Percentiles rank a stretch among this genome's conserved stretches.
These are phyloP conservation scores for Pungitius pungitius DNA, from an alignment of 2,113 vertebrate species.

Conservation along the genomic window DNA sequence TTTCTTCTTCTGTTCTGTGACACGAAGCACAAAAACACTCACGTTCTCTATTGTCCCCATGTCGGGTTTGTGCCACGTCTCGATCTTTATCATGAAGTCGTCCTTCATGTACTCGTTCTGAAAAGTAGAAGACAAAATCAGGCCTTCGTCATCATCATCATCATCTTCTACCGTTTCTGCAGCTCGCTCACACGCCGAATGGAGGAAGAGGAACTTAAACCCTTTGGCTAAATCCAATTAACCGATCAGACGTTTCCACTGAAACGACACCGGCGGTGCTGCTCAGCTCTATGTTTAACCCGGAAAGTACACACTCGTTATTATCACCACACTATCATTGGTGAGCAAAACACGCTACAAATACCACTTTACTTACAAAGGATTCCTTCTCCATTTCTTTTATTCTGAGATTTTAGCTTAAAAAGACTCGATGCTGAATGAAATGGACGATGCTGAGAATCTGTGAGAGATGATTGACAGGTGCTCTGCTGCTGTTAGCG, in stretches of 20 bases:
- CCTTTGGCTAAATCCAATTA: constrained; percentile 68
- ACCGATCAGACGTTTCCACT: constrained; percentile 48
- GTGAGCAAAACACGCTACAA: no score
- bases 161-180: no score
- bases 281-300: constrained; percentile 43
- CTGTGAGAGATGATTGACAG: no score
- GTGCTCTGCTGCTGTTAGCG: background rate
- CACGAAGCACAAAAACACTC: constrained; percentile 70
- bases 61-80: constrained; percentile 99
- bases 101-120: constrained; percentile 99
- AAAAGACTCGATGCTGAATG: no score
- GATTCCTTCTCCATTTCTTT: no score
- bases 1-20: background rate
- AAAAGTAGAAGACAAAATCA: constrained; percentile 34
- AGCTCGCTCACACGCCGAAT: constrained; percentile 43
- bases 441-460: no score
- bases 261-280: constrained; percentile 38
- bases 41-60: constrained; percentile 94
- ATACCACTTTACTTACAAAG: no score
- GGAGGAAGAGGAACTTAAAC: constrained; percentile 46
- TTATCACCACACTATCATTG: no score
- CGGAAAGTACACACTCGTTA: no score
- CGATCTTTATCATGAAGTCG: constrained; percentile 98
- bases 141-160: no score
- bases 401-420: no score